phyloP scores from a whole-genome alignment of 2,113 vertebrate species.

The Isichthys henryi region DNA sequence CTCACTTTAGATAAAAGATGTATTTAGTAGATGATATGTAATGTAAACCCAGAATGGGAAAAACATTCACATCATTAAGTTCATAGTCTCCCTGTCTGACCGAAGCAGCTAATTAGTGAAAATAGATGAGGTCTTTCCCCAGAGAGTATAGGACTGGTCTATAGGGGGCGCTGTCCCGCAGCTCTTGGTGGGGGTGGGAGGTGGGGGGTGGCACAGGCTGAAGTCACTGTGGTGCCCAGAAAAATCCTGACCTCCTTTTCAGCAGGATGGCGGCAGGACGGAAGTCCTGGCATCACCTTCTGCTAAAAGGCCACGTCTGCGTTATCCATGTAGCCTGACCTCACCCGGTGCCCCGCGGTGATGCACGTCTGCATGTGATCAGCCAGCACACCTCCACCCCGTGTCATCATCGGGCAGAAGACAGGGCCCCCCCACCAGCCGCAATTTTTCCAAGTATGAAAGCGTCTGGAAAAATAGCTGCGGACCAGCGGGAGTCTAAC shows the following conservation, averaged over 20 bases:
- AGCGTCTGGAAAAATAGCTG: slow-evolving; percentile 27
- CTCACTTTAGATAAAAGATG: not conserved
- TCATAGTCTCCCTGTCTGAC: not conserved
- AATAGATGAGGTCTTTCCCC: not conserved
- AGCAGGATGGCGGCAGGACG: not conserved
- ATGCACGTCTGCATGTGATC: not conserved
- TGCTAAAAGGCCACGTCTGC: not conserved
- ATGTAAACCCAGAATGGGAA: not conserved
- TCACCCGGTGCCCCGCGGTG: not conserved
- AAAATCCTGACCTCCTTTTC: not conserved
- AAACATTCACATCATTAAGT: not conserved
- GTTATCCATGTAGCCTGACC: not conserved
- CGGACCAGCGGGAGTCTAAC: slow-evolving; percentile 35
- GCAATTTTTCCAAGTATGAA: not conserved
- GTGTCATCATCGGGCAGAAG: not conserved
- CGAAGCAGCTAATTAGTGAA: not conserved
- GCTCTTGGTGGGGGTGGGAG: not conserved
- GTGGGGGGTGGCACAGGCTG: not conserved
- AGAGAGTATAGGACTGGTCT: not conserved
- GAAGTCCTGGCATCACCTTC: not conserved
- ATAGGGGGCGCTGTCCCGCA: not conserved
- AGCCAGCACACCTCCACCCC: not conserved
- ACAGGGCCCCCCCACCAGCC: not conserved
- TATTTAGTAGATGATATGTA: not conserved
- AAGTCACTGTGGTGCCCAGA: not conserved